A percentile compares a stretch with the other conserved stretches of the same genome.
Conservation (phyloP, 2,888 invertebrate genomes). For the Perizoma flavofasciatum region DNA sequence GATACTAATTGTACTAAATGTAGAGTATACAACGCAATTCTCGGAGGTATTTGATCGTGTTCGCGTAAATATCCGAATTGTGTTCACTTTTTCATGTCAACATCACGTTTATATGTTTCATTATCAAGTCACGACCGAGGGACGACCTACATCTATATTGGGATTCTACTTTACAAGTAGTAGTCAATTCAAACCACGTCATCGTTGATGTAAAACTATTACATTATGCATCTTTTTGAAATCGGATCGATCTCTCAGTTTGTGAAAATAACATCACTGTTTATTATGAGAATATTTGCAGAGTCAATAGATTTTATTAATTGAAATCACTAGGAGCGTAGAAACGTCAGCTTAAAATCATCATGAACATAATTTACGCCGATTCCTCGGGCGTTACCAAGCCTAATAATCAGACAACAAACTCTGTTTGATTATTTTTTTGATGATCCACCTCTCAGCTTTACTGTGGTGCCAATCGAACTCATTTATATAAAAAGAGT, state of each 20-base stretch:
- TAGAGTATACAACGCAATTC: conserved; percentile 11
- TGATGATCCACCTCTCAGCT: too few species aligned
- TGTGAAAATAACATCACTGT: conserved; percentile 48
- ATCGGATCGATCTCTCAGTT: conserved; percentile 34
- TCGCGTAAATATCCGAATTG: conserved; percentile 50
- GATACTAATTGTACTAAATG: conserved; percentile 7
- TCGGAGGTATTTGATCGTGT: conserved; percentile 37
- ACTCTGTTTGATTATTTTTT: too few species aligned
- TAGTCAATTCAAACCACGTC: conserved; percentile 47
- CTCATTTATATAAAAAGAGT: too few species aligned
- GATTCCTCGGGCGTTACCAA: too few species aligned
- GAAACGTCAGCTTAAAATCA: too few species aligned
- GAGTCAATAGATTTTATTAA: too few species aligned
- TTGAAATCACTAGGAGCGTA: too few species aligned
- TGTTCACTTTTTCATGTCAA: conserved; percentile 58
- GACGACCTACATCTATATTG: conserved; percentile 53
- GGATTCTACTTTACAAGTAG: conserved; percentile 55
- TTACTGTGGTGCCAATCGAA: too few species aligned
- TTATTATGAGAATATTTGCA: too few species aligned
- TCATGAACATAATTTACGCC: too few species aligned
- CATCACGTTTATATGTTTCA: conserved; percentile 58
- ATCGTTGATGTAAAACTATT: conserved; percentile 23
- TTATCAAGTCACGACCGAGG: conserved; percentile 57
- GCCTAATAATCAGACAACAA: too few species aligned
- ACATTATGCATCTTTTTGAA: conserved; percentile 13